Evolutionary conservation across 2,888 invertebrate species (phyloP), one percentile per base, ranked within the genome.

Genomic region (Uropetala carovei): DNA sequence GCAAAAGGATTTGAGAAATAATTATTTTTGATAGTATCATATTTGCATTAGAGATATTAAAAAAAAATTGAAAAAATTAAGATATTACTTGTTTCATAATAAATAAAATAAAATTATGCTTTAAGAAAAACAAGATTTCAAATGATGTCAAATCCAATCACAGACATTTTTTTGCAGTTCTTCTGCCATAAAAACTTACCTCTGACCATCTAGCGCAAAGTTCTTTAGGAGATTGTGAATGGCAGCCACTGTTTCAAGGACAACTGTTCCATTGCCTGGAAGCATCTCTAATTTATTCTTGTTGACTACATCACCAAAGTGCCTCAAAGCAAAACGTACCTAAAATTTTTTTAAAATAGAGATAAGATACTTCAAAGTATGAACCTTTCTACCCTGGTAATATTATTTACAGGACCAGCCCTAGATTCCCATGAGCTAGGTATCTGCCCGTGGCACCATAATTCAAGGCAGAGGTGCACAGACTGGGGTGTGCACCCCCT

Each of bases 241-340:
- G 94, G 97, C 97, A 94, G 98, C 98, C 93, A 99, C 98, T 92
- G 98, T 98, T 95, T 99, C 99, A 95, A 99, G 96, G 93, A 99
- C 98, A 94, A 99, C 97, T 91, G 98, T 98, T 93, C 98, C 98
- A 95, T 99, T 98, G 93, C 98, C 99, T 4, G 99, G 98, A 94
- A 99, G 96, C 96, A 99, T 98, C 96, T 99, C 98, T 94, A 98
- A 96, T 95, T 98, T 99, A 95, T 98, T 97, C 95, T 98, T 98
- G 93, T 97, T 97, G 93, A 99, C 98, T 93, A 99, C 99, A 96
- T 99, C 99, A 94, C 98, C 97, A 95, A 99, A 98, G 95, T 98
- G 99, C 94, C 97, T 97, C 93, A 99, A 96, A 85, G 98, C 97
- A 94, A 97, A 96, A 94, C 97, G 96, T 92, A 98, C 96, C 95